A percentile compares a stretch with the other conserved stretches of the same genome.
phyloP scores from a whole-genome alignment of 2,113 vertebrate genomes.

The Odobenus rosmarus region DNA sequence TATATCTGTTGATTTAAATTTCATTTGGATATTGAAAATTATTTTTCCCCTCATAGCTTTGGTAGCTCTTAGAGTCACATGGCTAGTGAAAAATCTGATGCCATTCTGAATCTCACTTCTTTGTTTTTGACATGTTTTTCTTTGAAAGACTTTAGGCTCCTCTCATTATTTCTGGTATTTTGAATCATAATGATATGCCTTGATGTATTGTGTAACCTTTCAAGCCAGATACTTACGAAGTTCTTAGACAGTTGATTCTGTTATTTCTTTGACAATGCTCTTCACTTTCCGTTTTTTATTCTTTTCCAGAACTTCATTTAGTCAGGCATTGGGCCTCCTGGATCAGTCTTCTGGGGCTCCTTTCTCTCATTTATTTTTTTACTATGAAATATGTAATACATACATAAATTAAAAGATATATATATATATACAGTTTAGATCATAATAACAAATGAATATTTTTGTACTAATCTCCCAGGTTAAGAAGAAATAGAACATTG shows the following conservation, averaged over 20 bases:
- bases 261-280: not conserved
- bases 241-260: not conserved
- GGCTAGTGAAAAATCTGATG: not conserved
- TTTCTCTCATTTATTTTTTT: not conserved
- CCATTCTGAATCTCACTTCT: not conserved
- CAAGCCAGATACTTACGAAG: not conserved
- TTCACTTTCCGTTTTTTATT: not conserved
- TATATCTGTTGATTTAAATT: not conserved
- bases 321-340: not conserved
- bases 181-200: not conserved
- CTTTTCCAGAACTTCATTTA: not conserved
- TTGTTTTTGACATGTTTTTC: not conserved
- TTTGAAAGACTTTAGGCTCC: not conserved
- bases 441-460: not conserved
- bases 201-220: not conserved
- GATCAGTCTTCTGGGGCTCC: not conserved
- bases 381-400: not conserved
- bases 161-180: not conserved
- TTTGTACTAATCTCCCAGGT: not conserved
- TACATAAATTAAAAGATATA: not conserved
- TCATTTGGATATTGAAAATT: not conserved
- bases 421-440: not conserved
- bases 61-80: not conserved
- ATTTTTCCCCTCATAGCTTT: not conserved
- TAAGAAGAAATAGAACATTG: not conserved